A percentile compares a stretch with the other conserved stretches of the same genome.
Conservation (phyloP, 1,140 invertebrate species). For the Drosophila virilis region DNA sequence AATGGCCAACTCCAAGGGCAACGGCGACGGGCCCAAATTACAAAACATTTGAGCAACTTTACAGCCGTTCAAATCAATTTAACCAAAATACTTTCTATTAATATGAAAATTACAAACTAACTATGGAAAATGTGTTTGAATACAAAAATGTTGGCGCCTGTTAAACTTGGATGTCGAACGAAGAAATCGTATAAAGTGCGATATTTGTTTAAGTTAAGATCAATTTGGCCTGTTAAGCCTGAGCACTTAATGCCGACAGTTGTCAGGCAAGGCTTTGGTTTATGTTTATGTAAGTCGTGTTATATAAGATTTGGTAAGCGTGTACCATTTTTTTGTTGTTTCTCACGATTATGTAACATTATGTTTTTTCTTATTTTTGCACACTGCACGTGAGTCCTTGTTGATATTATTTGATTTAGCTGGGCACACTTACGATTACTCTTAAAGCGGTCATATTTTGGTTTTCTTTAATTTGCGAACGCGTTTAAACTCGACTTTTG, state of each 20-base stretch:
- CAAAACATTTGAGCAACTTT: neutral
- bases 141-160: too few species aligned
- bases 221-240: neutral
- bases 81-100: too few species aligned
- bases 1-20: neutral
- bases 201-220: too few species aligned
- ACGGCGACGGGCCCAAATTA: neutral
- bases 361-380: neutral
- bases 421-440: conserved; percentile 72
- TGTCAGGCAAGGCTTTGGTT: neutral
- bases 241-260: conserved; percentile 2
- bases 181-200: too few species aligned
- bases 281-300: neutral
- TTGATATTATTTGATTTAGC: conserved; percentile 15
- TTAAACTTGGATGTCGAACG: too few species aligned
- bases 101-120: too few species aligned
- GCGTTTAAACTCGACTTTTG: conserved; percentile 31
- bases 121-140: too few species aligned
- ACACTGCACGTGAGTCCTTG: conserved; percentile 43
- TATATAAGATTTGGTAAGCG: neutral
- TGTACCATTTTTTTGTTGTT: too few species aligned
- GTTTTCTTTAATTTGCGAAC: conserved; percentile 26
- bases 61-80: neutral
- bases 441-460: conserved; percentile 73
- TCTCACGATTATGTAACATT: neutral